Percentiles rank a stretch among this genome's conserved stretches.
phyloP scores from a whole-genome alignment of 2,888 invertebrate species.

The Drosophila pseudotalamancana region DNA sequence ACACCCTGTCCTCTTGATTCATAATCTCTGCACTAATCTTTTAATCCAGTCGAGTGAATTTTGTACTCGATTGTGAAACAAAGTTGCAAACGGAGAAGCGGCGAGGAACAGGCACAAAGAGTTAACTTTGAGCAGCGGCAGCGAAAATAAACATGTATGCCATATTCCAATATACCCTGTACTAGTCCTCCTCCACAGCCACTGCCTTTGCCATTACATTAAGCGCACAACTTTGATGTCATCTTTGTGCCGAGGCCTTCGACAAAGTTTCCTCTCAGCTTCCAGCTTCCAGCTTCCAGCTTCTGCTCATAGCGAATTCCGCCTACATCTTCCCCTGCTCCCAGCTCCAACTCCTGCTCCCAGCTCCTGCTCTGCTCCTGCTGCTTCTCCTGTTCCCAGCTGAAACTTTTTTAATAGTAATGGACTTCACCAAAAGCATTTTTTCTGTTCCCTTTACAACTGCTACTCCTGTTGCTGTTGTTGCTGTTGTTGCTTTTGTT shows the following conservation, averaged over 20 bases:
- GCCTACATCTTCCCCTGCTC: too few relatives aligned
- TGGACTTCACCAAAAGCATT: conserved; percentile 64
- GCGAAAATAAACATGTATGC: conserved; percentile 47
- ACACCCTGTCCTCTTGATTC: conserved; percentile 61
- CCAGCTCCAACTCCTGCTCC: neutral
- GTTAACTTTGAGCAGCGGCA: conserved; percentile 41
- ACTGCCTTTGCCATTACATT: conserved; percentile 56
- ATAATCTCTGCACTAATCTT: conserved; percentile 83
- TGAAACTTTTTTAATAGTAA: conserved; percentile 78
- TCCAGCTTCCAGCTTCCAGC: too few relatives aligned
- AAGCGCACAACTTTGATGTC: conserved; percentile 79
- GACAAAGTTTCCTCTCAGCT: conserved; percentile 68
- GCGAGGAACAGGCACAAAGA: conserved; percentile 28
- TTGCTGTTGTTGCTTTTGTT: neutral
- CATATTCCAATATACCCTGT: conserved; percentile 28
- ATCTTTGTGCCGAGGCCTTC: conserved; percentile 70
- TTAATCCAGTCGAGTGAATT: conserved; percentile 84
- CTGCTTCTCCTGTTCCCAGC: conserved; percentile 23
- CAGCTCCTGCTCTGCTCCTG: neutral
- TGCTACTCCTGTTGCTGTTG: neutral
- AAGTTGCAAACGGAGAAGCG: conserved; percentile 67
- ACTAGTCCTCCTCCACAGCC: neutral
- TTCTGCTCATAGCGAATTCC: too few relatives aligned
- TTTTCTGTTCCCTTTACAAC: conserved; percentile 14
- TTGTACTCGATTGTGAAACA: conserved; percentile 82